A percentile compares a stretch with the other conserved stretches of the same genome.
Conservation (phyloP, 2,113 vertebrate species). For the Pelodiscus sinensis region DNA sequence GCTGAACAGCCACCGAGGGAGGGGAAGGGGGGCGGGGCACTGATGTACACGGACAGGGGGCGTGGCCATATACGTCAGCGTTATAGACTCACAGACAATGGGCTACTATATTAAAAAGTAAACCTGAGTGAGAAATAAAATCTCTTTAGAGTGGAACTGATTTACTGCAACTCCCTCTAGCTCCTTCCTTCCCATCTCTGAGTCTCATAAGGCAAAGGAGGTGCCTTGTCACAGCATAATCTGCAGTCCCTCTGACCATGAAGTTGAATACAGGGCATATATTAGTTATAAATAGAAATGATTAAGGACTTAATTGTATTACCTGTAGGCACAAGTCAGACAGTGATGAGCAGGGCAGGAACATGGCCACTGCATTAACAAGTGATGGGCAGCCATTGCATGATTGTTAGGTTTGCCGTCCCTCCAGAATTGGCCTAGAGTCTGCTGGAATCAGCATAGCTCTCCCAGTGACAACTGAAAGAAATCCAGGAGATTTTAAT, state of each 20-base stretch:
- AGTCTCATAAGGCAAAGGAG: too few species aligned
- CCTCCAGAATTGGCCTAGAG: too few species aligned
- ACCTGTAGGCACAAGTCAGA: background rate
- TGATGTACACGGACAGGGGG: too few species aligned
- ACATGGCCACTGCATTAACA: background rate
- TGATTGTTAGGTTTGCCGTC: background rate
- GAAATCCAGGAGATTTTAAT: too few species aligned
- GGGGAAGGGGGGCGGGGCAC: too few species aligned
- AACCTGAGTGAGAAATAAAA: background rate
- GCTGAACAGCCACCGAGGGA: too few species aligned
- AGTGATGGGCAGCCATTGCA: background rate
- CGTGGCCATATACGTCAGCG: too few species aligned
- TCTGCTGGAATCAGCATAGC: too few species aligned
- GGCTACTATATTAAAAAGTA: background rate
- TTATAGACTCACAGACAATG: too few species aligned
- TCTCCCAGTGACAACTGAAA: too few species aligned
- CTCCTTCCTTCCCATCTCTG: background rate
- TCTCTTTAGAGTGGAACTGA: background rate
- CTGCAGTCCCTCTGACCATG: background rate
- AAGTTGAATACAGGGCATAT: constrained; percentile 4
- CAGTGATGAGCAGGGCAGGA: background rate
- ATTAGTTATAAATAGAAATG: rapidly evolving
- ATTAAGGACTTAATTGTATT: background rate
- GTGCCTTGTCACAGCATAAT: background rate
- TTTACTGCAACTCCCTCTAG: background rate